Evolutionary conservation across 2,888 invertebrate genomes (phyloP).

Genomic region (Leptinotarsa juncta): DNA sequence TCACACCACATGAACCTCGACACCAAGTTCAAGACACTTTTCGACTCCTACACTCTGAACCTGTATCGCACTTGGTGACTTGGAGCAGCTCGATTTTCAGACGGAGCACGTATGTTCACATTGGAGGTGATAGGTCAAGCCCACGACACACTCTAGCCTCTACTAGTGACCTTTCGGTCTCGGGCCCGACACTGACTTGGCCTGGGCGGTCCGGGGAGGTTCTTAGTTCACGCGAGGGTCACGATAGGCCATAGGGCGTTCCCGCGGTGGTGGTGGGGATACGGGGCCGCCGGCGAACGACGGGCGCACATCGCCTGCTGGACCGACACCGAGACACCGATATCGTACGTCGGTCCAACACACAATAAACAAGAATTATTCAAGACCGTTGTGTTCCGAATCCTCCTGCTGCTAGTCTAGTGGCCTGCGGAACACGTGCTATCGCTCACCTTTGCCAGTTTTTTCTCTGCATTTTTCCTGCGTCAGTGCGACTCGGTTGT

Average conservation of each 20-base stretch:
- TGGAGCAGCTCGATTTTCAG: constrained; percentile 49
- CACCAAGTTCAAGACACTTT: constrained; percentile 52
- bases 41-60: constrained; percentile 54
- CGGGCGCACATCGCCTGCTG: constrained; percentile 27
- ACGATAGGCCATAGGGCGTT: constrained; percentile 67
- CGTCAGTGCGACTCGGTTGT: constrained; percentile 13
- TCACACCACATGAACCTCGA: constrained; percentile 52
- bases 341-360: constrained; percentile 10
- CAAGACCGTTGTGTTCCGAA: constrained; percentile 23
- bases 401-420: constrained; percentile 31
- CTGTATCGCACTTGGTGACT: constrained; percentile 51
- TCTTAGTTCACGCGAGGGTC: constrained; percentile 66
- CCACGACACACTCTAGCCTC: constrained; percentile 67
- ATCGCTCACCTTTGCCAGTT: constrained; percentile 27
- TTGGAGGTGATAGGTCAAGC: constrained; percentile 67
- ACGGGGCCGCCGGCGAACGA: constrained; percentile 13
- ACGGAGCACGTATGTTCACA: constrained; percentile 57
- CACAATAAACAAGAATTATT: constrained; percentile 37
- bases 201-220: constrained; percentile 67
- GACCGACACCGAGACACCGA: constrained; percentile 17
- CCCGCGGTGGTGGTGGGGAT: constrained; percentile 54
- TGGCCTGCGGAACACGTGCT: constrained; percentile 41
- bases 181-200: constrained; percentile 67
- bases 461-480: constrained; percentile 26
- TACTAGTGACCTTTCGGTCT: constrained; percentile 68